Conservation (phyloP, 2,888 invertebrate genomes). For the Eutolmus rufibarbis region DNA sequence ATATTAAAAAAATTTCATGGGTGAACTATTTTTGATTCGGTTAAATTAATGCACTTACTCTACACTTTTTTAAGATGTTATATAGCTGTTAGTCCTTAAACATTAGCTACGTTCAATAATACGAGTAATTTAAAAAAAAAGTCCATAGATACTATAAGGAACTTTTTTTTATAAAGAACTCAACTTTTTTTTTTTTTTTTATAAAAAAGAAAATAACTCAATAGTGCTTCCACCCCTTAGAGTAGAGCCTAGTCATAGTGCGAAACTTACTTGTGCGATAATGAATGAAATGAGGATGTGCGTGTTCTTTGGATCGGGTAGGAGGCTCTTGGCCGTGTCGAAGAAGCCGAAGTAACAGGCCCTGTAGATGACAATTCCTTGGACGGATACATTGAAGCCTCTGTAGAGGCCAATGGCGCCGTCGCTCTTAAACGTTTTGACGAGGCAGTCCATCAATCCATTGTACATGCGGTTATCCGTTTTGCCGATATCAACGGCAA, state of each 20-base stretch:
- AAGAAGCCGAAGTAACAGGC: conserved; percentile 92
- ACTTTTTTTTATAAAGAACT: no score
- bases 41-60: no score
- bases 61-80: no score
- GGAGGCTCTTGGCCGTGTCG: conserved; percentile 87
- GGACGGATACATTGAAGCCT: conserved; percentile 89
- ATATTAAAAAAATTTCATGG: no score
- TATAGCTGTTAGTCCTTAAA: no score
- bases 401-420: conserved; percentile 83
- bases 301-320: conserved; percentile 68
- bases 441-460: conserved; percentile 83
- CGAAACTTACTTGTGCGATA: conserved; percentile 47
- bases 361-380: conserved; percentile 92
- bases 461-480: conserved; percentile 78
- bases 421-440: conserved; percentile 82
- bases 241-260: not conserved
- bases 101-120: no score
- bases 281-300: conserved; percentile 47
- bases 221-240: no score
- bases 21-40: no score
- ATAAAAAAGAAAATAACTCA: no score
- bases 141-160: no score
- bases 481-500: conserved; percentile 82
- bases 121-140: no score
- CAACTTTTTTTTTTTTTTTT: no score